Percentiles rank a stretch among this genome's conserved stretches.
Evolutionary conservation across 2,888 invertebrate genomes (phyloP).

Genomic region (Villa cingulata): DNA sequence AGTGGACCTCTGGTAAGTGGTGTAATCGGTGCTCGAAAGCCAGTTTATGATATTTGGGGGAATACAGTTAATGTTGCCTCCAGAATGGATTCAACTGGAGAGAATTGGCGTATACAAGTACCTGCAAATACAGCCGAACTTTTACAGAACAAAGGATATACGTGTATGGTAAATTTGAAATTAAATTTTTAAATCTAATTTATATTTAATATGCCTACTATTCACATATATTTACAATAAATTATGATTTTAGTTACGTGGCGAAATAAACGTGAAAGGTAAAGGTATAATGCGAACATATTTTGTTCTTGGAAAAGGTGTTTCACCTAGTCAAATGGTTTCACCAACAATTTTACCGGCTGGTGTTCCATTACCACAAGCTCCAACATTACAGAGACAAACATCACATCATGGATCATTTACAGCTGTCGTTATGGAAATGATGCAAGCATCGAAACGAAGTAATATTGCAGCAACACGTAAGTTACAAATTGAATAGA

Average conservation of each 20-base stretch:
- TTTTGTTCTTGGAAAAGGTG: slow-evolving; percentile 57
- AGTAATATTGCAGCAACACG: slow-evolving; percentile 32
- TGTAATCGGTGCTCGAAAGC: slow-evolving; percentile 89
- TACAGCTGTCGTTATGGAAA: slow-evolving; percentile 76
- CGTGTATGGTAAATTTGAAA: slow-evolving; percentile 27
- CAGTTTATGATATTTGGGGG: slow-evolving; percentile 95
- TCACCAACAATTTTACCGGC: slow-evolving; percentile 30
- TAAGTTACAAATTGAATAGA: slow-evolving; percentile 19
- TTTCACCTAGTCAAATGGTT: slow-evolving; percentile 27
- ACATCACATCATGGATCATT: slow-evolving; percentile 64
- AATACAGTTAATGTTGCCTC: slow-evolving; percentile 94
- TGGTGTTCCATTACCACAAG: slow-evolving; percentile 39
- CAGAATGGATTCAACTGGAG: slow-evolving; percentile 91
- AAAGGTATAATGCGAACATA: slow-evolving; percentile 95
- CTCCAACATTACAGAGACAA: slow-evolving; percentile 47
- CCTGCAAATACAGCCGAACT: slow-evolving; percentile 70
- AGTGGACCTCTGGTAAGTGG: slow-evolving; percentile 89
- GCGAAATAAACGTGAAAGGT: slow-evolving; percentile 80
- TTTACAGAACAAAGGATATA: slow-evolving; percentile 31
- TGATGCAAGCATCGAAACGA: slow-evolving; percentile 58
- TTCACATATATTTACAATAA: too few species aligned
- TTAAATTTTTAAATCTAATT: too few species aligned
- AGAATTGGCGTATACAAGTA: slow-evolving; percentile 80
- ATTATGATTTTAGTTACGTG: slow-evolving; percentile 53
- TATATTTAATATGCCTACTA: too few species aligned